Percentiles rank a stretch among this genome's conserved stretches.
Evolutionary conservation across 2,888 invertebrate species (phyloP).

Genomic region (Drosophila paranaensis): DNA sequence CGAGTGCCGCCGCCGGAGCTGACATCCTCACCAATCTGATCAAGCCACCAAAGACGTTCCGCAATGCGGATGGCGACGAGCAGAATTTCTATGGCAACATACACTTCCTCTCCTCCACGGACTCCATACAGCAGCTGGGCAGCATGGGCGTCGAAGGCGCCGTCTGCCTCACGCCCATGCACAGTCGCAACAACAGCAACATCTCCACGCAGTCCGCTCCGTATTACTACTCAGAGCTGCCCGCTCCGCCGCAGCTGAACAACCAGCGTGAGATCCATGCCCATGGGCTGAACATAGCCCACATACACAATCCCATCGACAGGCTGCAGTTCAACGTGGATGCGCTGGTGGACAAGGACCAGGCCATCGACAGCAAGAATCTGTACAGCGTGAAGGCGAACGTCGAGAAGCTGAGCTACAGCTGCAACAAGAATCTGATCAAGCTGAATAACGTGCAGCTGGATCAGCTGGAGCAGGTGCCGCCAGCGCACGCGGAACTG

Average conservation of each 20-base stretch:
- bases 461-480: slow-evolving; percentile 33
- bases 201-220: slow-evolving; percentile 90
- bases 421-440: slow-evolving; percentile 75
- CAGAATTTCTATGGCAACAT: slow-evolving; percentile 84
- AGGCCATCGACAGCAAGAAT: slow-evolving; percentile 84
- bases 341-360: slow-evolving; percentile 88
- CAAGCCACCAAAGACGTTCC: slow-evolving; percentile 84
- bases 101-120: slow-evolving; percentile 84
- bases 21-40: slow-evolving; percentile 81
- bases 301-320: slow-evolving; percentile 86
- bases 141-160: slow-evolving; percentile 50
- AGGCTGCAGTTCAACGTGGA: slow-evolving; percentile 85
- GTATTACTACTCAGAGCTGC: slow-evolving; percentile 92
- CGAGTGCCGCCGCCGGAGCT: slow-evolving; percentile 56
- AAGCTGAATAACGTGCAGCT: slow-evolving; percentile 54
- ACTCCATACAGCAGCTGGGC: slow-evolving; percentile 82
- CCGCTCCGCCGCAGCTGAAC: slow-evolving; percentile 87
- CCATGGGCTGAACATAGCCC: slow-evolving; percentile 79
- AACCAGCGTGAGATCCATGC: slow-evolving; percentile 89
- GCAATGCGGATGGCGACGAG: slow-evolving; percentile 81
- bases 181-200: slow-evolving; percentile 87
- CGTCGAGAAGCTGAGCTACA: slow-evolving; percentile 82
- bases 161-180: slow-evolving; percentile 85
- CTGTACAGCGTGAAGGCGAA: slow-evolving; percentile 82
- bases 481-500: slow-evolving; percentile 25